Percentiles rank a stretch among this genome's conserved stretches.
These are phyloP conservation scores for Hippoglossus stenolepis DNA, from an alignment of 2,113 vertebrate species.

Conservation along the genomic window DNA sequence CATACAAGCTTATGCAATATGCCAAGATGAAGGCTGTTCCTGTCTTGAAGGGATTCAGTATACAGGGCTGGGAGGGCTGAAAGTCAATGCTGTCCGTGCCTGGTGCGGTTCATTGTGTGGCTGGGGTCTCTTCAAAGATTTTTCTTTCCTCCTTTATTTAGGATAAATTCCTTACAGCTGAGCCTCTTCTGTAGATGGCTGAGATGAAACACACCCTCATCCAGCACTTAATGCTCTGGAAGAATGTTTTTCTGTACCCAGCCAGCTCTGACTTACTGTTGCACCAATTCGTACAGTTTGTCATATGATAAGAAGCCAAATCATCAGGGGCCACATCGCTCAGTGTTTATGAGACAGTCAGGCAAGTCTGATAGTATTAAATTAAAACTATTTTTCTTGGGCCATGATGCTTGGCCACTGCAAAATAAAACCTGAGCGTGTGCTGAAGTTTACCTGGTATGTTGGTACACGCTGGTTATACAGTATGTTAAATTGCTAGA, in stretches of 20 bases:
- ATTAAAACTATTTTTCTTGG: constrained; percentile 19
- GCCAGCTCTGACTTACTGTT: constrained; percentile 33
- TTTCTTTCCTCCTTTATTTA: constrained; percentile 16
- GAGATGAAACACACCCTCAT: constrained; percentile 33
- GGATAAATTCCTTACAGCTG: constrained; percentile 44
- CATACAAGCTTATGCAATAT: constrained; percentile 82
- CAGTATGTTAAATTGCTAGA: constrained; percentile 16
- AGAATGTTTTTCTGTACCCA: constrained; percentile 55
- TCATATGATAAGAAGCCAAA: constrained; percentile 30
- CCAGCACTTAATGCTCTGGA: constrained; percentile 67
- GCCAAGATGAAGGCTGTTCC: constrained; percentile 75
- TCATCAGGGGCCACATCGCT: constrained; percentile 37
- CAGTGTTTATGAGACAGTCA: constrained; percentile 27
- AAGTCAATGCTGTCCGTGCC: constrained; percentile 71
- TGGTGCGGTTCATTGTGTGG: constrained; percentile 59
- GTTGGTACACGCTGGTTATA: constrained; percentile 32
- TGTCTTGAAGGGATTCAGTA: constrained; percentile 65
- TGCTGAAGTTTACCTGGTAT: constrained; percentile 24
- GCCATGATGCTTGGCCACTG: constrained; percentile 11
- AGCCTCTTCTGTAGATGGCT: constrained; percentile 49
- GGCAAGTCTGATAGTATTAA: constrained; percentile 8
- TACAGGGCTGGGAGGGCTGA: constrained; percentile 57
- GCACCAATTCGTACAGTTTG: constrained; percentile 40
- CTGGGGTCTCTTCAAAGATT: constrained; percentile 43
- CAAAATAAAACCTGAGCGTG: not conserved